Base-by-base conservation (phyloP, 2,797 vertebrate genomes). In the Chaunax sp. region DNA sequence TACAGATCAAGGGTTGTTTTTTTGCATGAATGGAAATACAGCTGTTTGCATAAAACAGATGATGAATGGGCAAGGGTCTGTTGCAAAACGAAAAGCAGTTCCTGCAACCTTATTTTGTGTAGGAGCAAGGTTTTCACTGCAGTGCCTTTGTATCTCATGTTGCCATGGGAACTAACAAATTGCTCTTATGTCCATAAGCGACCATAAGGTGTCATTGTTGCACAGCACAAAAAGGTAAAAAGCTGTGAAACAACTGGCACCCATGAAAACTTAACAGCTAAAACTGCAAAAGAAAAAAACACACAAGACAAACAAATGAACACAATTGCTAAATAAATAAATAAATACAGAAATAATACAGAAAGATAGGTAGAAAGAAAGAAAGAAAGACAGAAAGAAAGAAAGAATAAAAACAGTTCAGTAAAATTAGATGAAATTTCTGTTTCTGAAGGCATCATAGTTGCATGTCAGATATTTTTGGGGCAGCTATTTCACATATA, bases 181-280 rank as follows among this genome's bases (percentile, higher is more conserved):
- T 44, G 35, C 8, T 50, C 60, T 46, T 14, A 3, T 60, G 9
- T 11, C 44, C n/a, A 33, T 6, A 28, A 0, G 1, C 37, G 56
- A 0, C 77, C 87, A 82, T 1, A 9, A 3, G 81, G 59, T 64
- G 84, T 66, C 84, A 68, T 57, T 76, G 73, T 66, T 80, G 50
- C 4, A 66, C 47, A 61, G 64, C 1, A 35, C 3, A 49, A 60
- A n/a, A 18, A 10, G 6, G 23, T 11, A 4, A 5, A n/a, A 4
- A 23, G 8, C 28, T n/a, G 25, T 20, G 3, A n/a, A 33, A 11
- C 22, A 19, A 20, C 2, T 15, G n/a, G n/a, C 16, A 14, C 5
- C 10, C 2, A 1, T 38, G 12, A 50, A 13, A 30, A 6, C 1
- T 5, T 35, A 8, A 35, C 12, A 35, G 33, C 33, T 19, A 18